Base-by-base conservation (phyloP, 2,797 vertebrate species). In the Philypnodon macrostomus region DNA sequence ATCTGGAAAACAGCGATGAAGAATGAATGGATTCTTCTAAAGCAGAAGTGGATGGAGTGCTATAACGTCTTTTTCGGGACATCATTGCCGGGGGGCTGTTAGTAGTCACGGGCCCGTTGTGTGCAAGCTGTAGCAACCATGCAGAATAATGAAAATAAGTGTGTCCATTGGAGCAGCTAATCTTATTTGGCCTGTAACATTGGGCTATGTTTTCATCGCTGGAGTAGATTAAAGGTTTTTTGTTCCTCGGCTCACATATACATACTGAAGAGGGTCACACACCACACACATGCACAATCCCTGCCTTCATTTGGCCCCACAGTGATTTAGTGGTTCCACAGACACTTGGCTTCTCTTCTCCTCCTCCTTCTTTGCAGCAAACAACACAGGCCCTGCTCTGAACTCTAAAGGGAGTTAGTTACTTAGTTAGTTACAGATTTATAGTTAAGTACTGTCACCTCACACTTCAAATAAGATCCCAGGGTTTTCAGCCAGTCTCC, bases 61-160 rank as follows among this genome's bases (percentile, higher is more conserved):
- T 27, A 24, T 32, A 63, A 40, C 29, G 53, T 32, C 63, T 60
- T 67, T 57, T 47, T 68, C 18, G 14, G 65, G 48, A 53, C 37
- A 7, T 36, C 7, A 0, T 38, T 34, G 68, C 68, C 51, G 10
- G 16, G 1, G 75, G 73, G 75, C 27, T 16, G 15, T 33, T 50
- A 4, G 67, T 44, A 18, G 49, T 41, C 23, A 14, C 0, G 10
- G 30, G 61, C 41, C 66, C 56, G 58, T 69, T 68, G 50, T 66
- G 64, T 69, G 45, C 13, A 11, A 59, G 57, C 60, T 59, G 57
- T 27, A 48, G 71, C 77, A 74, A 58, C 42, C 56, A 79, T 63
- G 66, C 78, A 85, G 74, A 81, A 80, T 87, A 81, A 85, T 85
- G 76, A 85, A 83, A 84, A 84, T 86, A 87, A 87, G 82, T 80